Conservation (phyloP, 2,888 invertebrate genomes). For the Phlogophora meticulosa region DNA sequence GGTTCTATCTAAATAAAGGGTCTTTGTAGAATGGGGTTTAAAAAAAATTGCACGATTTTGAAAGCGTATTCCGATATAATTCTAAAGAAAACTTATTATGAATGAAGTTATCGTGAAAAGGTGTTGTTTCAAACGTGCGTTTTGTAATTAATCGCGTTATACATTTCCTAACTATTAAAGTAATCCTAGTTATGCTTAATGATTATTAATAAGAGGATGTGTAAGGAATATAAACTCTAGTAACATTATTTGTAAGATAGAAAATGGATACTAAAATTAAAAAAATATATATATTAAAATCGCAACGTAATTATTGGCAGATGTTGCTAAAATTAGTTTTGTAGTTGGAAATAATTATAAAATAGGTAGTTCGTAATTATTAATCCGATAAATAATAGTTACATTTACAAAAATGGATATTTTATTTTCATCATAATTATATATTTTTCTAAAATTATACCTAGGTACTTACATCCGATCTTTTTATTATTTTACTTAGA, state of each 20-base stretch:
- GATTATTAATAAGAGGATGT: constrained; percentile 38
- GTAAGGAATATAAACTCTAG: constrained; percentile 17
- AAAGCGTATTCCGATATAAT: constrained; percentile 42
- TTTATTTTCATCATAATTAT: too few relatives aligned
- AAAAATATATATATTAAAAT: constrained; percentile 1
- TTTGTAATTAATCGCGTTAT: constrained; percentile 46
- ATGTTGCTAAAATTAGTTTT: background rate
- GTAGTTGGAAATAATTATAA: background rate
- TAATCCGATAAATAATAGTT: too few relatives aligned
- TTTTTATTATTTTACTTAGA: too few relatives aligned
- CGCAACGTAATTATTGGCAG: background rate
- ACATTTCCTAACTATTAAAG: constrained; percentile 29
- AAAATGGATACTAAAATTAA: constrained; percentile 25
- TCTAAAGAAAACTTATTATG: constrained; percentile 55
- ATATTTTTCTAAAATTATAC: too few relatives aligned
- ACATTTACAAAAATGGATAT: too few relatives aligned
- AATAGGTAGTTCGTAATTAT: background rate
- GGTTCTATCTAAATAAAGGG: background rate
- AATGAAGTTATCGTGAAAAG: constrained; percentile 57
- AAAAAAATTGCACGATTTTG: constrained; percentile 38
- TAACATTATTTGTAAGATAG: constrained; percentile 16
- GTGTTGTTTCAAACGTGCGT: constrained; percentile 38
- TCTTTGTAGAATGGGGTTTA: background rate
- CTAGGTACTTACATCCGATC: too few relatives aligned
- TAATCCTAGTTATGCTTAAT: constrained; percentile 33